A percentile compares a stretch with the other conserved stretches of the same genome.
Evolutionary conservation across 2,113 vertebrate genomes (phyloP).

Genomic region (Echinops telfairi): DNA sequence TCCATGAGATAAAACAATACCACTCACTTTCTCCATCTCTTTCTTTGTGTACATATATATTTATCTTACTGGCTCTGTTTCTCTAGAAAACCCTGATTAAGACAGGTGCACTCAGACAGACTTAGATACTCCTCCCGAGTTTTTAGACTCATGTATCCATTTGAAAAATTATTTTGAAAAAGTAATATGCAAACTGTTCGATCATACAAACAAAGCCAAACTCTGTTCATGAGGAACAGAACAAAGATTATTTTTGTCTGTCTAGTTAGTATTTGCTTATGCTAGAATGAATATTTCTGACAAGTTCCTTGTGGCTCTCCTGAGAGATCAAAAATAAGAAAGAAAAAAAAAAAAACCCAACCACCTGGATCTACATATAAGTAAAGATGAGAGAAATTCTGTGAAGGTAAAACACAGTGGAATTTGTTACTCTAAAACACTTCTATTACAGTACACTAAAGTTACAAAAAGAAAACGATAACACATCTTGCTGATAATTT

Average conservation of each 20-base stretch:
- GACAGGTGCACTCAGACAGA: neutral
- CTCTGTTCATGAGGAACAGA: conserved; percentile 83
- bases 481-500: conserved; percentile 57
- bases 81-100: neutral
- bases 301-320: conserved; percentile 83
- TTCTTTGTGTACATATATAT: neutral
- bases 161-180: conserved; percentile 82
- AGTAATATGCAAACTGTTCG: conserved; percentile 83
- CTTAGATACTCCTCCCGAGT: conserved; percentile 53
- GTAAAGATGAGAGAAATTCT: conserved; percentile 40
- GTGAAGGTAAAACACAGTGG: conserved; percentile 58
- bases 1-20: neutral
- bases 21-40: neutral
- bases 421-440: conserved; percentile 48
- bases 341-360: neutral
- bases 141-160: conserved; percentile 9
- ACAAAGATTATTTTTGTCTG: conserved; percentile 85
- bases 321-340: conserved; percentile 57
- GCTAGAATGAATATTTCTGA: conserved; percentile 83
- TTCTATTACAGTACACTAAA: conserved; percentile 58
- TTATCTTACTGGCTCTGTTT: neutral
- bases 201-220: conserved; percentile 84
- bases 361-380: conserved; percentile 34
- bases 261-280: conserved; percentile 86
- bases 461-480: conserved; percentile 57